phyloP scores from a whole-genome alignment of 2,113 vertebrate genomes.

The Neofelis nebulosa region DNA sequence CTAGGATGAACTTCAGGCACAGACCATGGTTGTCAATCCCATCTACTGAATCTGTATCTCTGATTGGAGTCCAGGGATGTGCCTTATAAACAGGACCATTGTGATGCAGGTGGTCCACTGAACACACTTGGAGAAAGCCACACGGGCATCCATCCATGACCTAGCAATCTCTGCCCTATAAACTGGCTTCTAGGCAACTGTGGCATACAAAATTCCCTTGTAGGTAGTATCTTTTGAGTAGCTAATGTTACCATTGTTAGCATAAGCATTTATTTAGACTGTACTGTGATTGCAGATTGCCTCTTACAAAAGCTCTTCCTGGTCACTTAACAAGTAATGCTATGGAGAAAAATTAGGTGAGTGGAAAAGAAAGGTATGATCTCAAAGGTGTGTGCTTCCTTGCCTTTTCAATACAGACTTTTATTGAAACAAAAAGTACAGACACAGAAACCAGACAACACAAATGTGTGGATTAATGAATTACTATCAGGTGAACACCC shows the following conservation, averaged over 20 bases:
- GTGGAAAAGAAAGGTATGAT: neutral
- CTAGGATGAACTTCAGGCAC: neutral
- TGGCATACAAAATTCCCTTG: neutral
- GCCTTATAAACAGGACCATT: neutral
- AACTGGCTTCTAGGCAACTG: neutral
- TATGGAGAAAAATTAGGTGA: neutral
- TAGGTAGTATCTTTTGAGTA: neutral
- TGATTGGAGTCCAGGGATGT: neutral
- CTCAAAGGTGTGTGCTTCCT: slow-evolving; percentile 37
- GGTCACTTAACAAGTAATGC: neutral
- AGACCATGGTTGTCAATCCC: neutral
- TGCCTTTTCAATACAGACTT: neutral
- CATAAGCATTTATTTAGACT: neutral
- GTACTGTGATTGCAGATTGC: neutral
- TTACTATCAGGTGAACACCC: neutral
- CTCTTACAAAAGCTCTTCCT: neutral
- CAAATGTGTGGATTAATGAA: neutral
- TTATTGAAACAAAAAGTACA: neutral
- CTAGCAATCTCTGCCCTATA: neutral
- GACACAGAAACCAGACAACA: neutral
- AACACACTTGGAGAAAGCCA: neutral
- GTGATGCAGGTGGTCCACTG: neutral
- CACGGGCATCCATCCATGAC: neutral
- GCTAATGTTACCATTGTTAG: neutral
- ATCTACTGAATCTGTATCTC: neutral